Conservation (phyloP, 53 echinoderm and acorn worm species). For the Holothuria scabra region DNA sequence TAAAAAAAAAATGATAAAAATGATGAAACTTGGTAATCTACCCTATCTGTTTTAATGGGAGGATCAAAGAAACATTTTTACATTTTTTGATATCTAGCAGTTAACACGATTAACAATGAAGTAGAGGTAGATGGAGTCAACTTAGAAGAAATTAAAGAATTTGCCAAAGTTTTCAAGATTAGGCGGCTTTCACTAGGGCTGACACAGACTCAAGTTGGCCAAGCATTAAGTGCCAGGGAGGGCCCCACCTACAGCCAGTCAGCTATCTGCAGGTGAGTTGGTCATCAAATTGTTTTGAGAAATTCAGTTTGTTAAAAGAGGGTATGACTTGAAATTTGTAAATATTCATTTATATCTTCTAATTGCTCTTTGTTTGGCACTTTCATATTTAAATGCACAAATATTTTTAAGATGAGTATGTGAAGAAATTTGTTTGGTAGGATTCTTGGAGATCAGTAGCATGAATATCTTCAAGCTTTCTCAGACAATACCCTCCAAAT, state of each 20-base stretch:
- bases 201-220: conserved; percentile 98
- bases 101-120: conserved; percentile 91
- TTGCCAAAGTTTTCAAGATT: conserved; percentile 99
- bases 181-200: conserved; percentile 88
- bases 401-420: too few relatives aligned
- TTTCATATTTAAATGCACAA: too few relatives aligned
- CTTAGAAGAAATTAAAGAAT: conserved; percentile 97
- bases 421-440: too few relatives aligned
- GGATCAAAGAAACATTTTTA: background rate
- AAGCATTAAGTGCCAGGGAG: conserved; percentile 96
- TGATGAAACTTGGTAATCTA: too few relatives aligned
- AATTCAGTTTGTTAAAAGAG: background rate
- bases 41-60: too few relatives aligned
- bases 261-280: conserved; percentile 92
- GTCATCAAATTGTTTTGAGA: background rate
- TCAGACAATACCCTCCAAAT: too few relatives aligned
- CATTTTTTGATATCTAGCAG: conserved; percentile 43
- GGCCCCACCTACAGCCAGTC: conserved; percentile 99
- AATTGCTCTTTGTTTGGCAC: too few relatives aligned
- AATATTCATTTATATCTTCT: too few relatives aligned
- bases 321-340: too few relatives aligned
- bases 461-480: too few relatives aligned
- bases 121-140: conserved; percentile 98
- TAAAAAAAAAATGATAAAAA: too few relatives aligned
- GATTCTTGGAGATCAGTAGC: too few relatives aligned